These are phyloP conservation scores for Saccostrea cuccullata DNA, from an alignment of 1,140 invertebrate genomes.

Conservation along the genomic window DNA sequence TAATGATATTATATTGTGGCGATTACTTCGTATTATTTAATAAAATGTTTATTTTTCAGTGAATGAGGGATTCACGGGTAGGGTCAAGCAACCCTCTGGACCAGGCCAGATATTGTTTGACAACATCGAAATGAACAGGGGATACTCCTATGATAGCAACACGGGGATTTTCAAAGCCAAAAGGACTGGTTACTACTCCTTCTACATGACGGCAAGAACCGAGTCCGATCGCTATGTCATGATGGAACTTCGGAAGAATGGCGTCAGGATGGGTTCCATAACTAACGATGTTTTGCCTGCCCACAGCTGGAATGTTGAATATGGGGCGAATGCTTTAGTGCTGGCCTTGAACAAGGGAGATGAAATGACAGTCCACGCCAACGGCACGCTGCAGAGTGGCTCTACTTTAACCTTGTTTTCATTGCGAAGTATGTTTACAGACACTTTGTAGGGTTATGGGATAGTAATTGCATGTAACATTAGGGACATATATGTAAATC, in stretches of 20 bases:
- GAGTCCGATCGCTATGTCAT: neutral
- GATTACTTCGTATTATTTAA: neutral
- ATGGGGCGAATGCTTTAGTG: neutral
- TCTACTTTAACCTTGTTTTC: neutral
- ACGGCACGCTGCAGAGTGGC: neutral
- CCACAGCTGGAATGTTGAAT: neutral
- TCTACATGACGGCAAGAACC: neutral
- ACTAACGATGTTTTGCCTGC: neutral
- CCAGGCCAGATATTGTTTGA: neutral
- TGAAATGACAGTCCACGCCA: neutral
- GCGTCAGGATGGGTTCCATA: neutral
- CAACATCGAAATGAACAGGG: neutral
- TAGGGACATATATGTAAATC: neutral
- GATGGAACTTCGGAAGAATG: conserved; percentile 4
- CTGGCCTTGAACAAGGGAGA: neutral
- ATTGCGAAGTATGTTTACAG: neutral
- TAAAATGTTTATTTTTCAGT: neutral
- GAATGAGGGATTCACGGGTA: neutral
- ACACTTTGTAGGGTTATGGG: neutral
- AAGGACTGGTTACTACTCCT: neutral
- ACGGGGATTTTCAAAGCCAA: neutral
- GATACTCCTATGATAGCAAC: neutral
- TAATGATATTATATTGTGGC: neutral
- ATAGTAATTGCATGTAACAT: neutral
- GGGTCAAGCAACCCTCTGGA: neutral